These are phyloP conservation scores for Hofmannophila pseudospretella DNA, from an alignment of 2,888 invertebrate genomes.

Conservation along the genomic window DNA sequence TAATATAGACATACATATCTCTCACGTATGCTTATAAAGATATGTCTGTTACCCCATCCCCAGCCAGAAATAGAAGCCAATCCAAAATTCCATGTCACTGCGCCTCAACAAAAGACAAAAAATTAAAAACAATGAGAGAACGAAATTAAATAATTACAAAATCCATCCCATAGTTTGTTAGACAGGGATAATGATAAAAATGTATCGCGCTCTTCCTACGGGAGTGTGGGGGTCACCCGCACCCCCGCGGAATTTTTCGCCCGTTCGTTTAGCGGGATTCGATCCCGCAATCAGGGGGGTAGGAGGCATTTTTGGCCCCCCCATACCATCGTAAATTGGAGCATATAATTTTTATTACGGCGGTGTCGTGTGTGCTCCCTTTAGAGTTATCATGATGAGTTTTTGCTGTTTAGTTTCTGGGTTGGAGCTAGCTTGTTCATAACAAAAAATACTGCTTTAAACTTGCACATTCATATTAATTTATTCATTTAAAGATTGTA, in stretches of 20 bases:
- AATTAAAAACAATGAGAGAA: too few relatives aligned
- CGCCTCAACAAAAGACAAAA: conserved; percentile 28
- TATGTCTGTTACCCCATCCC: too few relatives aligned
- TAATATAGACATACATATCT: too few relatives aligned
- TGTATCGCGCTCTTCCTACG: conserved; percentile 20
- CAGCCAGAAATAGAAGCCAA: too few relatives aligned
- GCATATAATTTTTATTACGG: conserved; percentile 78
- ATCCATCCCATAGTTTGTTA: conserved; percentile 29
- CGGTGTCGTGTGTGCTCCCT: conserved; percentile 44
- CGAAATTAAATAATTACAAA: conserved; percentile 56
- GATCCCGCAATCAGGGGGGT: conserved; percentile 32
- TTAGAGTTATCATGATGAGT: conserved; percentile 5
- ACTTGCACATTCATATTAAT: too few relatives aligned
- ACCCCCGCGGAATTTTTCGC: conserved; percentile 21
- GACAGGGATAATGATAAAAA: conserved; percentile 30
- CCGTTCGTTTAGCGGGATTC: conserved; percentile 28
- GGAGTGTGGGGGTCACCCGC: conserved; percentile 4
- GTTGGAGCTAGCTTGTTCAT: too few relatives aligned
- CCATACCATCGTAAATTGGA: conserved; percentile 67
- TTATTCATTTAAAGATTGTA: too few relatives aligned
- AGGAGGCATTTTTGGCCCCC: conserved; percentile 58
- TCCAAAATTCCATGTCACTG: too few relatives aligned
- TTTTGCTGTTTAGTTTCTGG: background rate
- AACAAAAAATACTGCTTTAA: too few relatives aligned
- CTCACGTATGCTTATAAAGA: too few relatives aligned